These are phyloP conservation scores for Drosophila anceps DNA, from an alignment of 2,888 invertebrate genomes.

Conservation along the genomic window DNA sequence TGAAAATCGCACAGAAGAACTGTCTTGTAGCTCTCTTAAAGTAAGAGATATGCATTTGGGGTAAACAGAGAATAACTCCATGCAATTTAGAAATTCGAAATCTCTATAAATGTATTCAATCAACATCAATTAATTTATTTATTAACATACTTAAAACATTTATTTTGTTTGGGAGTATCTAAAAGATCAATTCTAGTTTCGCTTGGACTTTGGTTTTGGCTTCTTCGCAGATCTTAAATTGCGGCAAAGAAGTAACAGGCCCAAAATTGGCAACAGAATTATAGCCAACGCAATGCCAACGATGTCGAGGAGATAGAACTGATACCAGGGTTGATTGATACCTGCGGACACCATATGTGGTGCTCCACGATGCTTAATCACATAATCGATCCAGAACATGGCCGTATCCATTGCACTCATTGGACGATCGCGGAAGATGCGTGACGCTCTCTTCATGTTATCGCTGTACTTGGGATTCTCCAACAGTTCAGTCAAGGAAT, in stretches of 20 bases:
- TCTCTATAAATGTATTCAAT: conserved; percentile 13
- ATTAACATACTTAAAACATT: conserved; percentile 20
- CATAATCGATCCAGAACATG: conserved; percentile 84
- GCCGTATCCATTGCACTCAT: conserved; percentile 80
- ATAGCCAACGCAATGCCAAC: conserved; percentile 44
- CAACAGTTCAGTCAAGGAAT: conserved; percentile 80
- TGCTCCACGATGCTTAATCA: conserved; percentile 83
- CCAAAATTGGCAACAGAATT: conserved; percentile 30
- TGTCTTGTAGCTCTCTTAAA: too few species aligned
- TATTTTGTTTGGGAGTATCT: neutral
- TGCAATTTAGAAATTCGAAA: neutral
- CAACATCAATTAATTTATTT: too few species aligned
- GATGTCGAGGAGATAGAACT: conserved; percentile 83
- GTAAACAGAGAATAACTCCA: neutral
- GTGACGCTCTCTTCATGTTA: conserved; percentile 74
- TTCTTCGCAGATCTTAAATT: conserved; percentile 16
- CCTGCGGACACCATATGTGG: conserved; percentile 80
- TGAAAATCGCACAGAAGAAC: conserved; percentile 46
- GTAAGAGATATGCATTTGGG: too few species aligned
- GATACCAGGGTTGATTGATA: conserved; percentile 80
- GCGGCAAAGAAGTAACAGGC: conserved; percentile 23
- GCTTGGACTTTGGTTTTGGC: conserved; percentile 2
- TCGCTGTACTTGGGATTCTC: conserved; percentile 81
- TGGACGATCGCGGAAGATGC: conserved; percentile 82
- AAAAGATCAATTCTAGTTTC: neutral